Conservation (phyloP, 2,113 vertebrate genomes). For the Dipodomys ordii region DNA sequence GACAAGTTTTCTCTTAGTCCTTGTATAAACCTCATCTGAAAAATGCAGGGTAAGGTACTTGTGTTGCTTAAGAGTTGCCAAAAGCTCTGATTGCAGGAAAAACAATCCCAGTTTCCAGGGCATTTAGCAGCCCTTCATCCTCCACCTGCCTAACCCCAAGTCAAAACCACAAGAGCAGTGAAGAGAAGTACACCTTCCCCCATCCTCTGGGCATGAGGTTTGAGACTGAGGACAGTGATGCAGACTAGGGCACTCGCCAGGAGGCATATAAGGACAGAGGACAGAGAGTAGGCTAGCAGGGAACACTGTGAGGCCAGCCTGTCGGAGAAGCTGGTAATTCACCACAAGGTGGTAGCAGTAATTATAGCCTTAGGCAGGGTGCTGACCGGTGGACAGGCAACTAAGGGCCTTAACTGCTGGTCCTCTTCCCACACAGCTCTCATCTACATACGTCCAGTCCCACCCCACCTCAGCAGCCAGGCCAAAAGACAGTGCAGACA, state of each 20-base stretch:
- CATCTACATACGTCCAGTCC: not conserved
- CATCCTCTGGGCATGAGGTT: not conserved
- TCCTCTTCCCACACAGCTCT: not conserved
- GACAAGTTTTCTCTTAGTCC: not conserved
- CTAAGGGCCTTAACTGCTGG: not conserved
- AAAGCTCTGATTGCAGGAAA: not conserved
- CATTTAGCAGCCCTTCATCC: not conserved
- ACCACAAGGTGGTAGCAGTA: not conserved
- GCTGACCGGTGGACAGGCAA: not conserved
- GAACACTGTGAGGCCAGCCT: slow-evolving; percentile 71
- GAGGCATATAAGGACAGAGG: slow-evolving; percentile 60
- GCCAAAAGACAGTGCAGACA: not conserved
- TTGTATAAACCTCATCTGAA: not conserved
- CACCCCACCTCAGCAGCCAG: not conserved
- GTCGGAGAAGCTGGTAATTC: slow-evolving; percentile 67
- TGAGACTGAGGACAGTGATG: rapidly evolving
- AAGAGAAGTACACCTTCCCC: not conserved
- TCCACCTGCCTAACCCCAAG: not conserved
- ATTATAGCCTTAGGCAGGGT: not conserved
- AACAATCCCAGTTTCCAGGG: not conserved
- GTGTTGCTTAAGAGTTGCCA: not conserved
- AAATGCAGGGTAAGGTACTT: not conserved
- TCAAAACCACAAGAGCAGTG: not conserved
- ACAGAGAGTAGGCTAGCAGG: slow-evolving; percentile 55
- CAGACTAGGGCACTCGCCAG: slow-evolving; percentile 76